Conservation (phyloP, 2,888 invertebrate species). For the Acholoe squamosa region DNA sequence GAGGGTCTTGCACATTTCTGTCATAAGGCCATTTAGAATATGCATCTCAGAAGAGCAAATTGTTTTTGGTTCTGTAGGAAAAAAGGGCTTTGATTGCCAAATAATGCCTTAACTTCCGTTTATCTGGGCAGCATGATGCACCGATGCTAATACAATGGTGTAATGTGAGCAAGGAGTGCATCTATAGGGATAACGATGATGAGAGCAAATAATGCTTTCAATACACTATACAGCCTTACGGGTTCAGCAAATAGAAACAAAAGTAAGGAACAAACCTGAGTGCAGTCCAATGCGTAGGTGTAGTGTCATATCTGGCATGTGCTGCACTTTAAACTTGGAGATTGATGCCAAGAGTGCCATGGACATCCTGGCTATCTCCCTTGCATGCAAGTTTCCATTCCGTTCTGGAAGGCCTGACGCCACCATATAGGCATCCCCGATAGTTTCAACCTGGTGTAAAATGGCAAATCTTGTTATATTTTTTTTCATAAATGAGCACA, state of each 20-base stretch:
- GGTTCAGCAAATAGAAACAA: background rate
- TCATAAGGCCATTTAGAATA: no score
- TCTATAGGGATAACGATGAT: background rate
- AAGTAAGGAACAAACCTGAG: background rate
- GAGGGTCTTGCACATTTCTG: no score
- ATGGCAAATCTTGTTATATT: background rate
- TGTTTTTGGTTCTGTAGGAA: no score
- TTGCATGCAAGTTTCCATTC: conserved; percentile 42
- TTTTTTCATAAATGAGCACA: no score
- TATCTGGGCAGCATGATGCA: no score
- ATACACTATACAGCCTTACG: background rate
- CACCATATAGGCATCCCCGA: conserved; percentile 61
- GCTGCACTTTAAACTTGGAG: conserved; percentile 23
- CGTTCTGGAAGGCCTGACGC: conserved; percentile 40
- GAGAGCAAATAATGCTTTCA: background rate
- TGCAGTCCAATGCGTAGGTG: conserved; percentile 47
- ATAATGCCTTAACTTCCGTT: no score
- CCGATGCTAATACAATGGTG: background rate
- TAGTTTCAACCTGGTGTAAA: conserved; percentile 45
- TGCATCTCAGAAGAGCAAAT: no score
- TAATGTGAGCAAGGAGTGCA: background rate
- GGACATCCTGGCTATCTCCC: conserved; percentile 59
- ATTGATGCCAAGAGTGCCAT: conserved; percentile 54
- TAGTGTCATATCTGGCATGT: conserved; percentile 25
- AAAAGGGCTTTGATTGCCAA: no score